Percentiles rank a stretch among this genome's conserved stretches.
phyloP scores from a whole-genome alignment of 64 coral and sea anemone genomes.

The Montipora foliosa region DNA sequence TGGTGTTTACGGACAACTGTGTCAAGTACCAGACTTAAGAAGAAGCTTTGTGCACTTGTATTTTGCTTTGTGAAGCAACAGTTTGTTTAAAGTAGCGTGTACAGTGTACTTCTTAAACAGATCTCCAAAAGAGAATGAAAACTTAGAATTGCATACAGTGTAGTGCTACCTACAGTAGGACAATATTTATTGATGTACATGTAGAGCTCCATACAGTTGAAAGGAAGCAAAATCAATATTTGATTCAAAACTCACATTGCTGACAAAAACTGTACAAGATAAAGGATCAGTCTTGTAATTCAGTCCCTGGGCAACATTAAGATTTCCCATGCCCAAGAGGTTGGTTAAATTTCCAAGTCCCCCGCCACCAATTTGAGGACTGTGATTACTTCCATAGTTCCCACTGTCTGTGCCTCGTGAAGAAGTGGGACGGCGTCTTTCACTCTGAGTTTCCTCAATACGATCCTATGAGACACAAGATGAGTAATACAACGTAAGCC shows the following conservation, averaged over 20 bases:
- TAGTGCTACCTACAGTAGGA: too few relatives aligned
- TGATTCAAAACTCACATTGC: slow-evolving; percentile 77
- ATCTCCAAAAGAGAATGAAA: too few relatives aligned
- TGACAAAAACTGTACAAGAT: slow-evolving; percentile 92
- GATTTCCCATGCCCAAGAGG: slow-evolving; percentile 64
- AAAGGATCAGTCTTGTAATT: slow-evolving; percentile 83
- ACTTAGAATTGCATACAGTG: too few relatives aligned
- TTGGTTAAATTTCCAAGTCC: slow-evolving; percentile 30
- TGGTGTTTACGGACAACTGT: too few relatives aligned
- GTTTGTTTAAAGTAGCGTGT: too few relatives aligned
- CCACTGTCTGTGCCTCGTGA: background rate
- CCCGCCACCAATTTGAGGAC: background rate
- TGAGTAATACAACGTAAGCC: background rate
- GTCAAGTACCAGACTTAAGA: too few relatives aligned
- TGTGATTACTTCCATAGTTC: background rate
- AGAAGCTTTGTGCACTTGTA: too few relatives aligned
- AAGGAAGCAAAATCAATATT: too few relatives aligned
- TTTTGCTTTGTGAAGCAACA: too few relatives aligned
- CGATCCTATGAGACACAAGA: slow-evolving; percentile 30
- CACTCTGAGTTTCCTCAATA: slow-evolving; percentile 51
- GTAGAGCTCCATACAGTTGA: too few relatives aligned
- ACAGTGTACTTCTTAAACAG: too few relatives aligned
- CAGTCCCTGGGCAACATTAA: slow-evolving; percentile 58
- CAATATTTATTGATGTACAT: too few relatives aligned
- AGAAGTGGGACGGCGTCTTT: background rate